Base-by-base conservation (phyloP, 1,140 invertebrate genomes). In the Drosophila orosa region DNA sequence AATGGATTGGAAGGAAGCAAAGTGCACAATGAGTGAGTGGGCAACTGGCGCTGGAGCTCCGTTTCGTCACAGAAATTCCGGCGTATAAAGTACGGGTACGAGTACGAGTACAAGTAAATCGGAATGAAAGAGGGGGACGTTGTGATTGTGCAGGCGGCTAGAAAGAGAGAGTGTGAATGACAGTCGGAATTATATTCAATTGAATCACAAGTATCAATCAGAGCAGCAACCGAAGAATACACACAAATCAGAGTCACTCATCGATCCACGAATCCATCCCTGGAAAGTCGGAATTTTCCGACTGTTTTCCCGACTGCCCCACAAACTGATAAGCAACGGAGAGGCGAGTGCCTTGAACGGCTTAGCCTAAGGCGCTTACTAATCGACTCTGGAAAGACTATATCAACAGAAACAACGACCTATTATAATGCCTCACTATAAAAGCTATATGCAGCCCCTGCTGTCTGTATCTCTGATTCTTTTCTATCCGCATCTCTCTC, bases 51-150 rank as follows among this genome's bases (percentile, higher is more conserved):
- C 47, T 39, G 61, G 22, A 45, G 44, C 62, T 78, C 54, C 54
- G 76, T 87, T 89, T 87, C 83, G 83, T 89, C 83, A 87, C 76
- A 80, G 84, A 87, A 87, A 87, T 87, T 87, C 83, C 84, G 79
- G 42, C 84, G 84, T 79, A 83, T 80, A 72, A 54, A 55, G 50
- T 80, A 69, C 54, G 56, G 78, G 78, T 31, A 12, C n/a, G 45
- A 48, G 27, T 54, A 24, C 13, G 50, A 54, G 50, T 54, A 24
- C 13, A 31, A 54, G 50, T 79, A 40, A 63, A 42, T 57, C 29
- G 66, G 48, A 40, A 42, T 68, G 24, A 19, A n/a, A 58, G 27
- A 42, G 56, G 17, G 17, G 37, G 40, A 33, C 40, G 48, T 47
- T 54, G 61, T 65, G 82, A 86, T 78, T 82, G 62, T 78, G 74